phyloP scores from a whole-genome alignment of 2,113 vertebrate genomes.

The Mustela nigripes region DNA sequence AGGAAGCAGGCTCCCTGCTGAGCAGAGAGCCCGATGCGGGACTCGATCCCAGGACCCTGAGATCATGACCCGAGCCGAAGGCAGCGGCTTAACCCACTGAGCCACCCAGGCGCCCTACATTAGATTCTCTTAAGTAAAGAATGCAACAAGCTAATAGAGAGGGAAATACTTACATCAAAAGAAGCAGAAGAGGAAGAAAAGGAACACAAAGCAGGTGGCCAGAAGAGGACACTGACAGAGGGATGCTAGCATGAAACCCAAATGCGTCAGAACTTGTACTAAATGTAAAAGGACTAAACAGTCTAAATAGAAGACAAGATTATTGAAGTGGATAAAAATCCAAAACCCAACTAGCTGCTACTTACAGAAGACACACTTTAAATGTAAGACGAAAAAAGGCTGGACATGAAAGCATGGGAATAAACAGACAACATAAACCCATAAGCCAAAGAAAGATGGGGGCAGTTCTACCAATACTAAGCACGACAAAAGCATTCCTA shows the following conservation, averaged over 20 bases:
- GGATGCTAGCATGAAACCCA: too few species aligned
- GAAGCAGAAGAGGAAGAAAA: neutral
- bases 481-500: neutral
- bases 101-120: too few species aligned
- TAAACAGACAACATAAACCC: neutral
- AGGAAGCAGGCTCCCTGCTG: too few species aligned
- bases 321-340: neutral
- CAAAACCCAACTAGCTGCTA: neutral
- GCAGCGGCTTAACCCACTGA: too few species aligned
- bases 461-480: neutral
- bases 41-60: too few species aligned
- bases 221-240: neutral
- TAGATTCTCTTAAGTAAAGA: neutral
- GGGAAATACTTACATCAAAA: neutral
- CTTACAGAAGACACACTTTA: neutral
- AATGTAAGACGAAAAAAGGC: neutral
- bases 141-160: neutral
- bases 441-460: neutral
- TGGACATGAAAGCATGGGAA: neutral
- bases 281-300: neutral
- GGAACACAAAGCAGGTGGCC: neutral
- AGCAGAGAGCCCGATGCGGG: too few species aligned
- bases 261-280: neutral
- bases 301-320: neutral
- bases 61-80: too few species aligned